A percentile compares a stretch with the other conserved stretches of the same genome.
These are phyloP conservation scores for Sminthurinus aureus DNA, from an alignment of 2,888 invertebrate genomes.

Conservation along the genomic window DNA sequence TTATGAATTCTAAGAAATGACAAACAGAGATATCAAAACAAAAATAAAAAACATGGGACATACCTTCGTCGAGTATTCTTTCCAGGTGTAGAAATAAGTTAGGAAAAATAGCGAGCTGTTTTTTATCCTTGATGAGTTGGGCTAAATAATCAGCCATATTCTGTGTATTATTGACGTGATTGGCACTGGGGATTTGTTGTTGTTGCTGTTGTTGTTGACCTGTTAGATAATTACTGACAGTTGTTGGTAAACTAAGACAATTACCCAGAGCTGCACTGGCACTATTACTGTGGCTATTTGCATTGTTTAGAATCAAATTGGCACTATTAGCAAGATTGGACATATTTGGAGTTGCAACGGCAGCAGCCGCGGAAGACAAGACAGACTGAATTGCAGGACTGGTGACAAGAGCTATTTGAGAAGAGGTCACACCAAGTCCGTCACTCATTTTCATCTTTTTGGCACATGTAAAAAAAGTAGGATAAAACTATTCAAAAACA, in stretches of 20 bases:
- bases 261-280: slow-evolving; percentile 47
- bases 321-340: slow-evolving; percentile 54
- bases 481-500: not conserved
- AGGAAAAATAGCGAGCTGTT: slow-evolving; percentile 99
- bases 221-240: slow-evolving; percentile 37
- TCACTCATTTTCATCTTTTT: slow-evolving; percentile 60
- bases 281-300: slow-evolving; percentile 38
- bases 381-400: slow-evolving; percentile 47
- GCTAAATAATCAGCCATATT: slow-evolving; percentile 99
- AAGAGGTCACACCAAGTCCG: slow-evolving; percentile 59
- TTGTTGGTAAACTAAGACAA: slow-evolving; percentile 48
- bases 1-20: not conserved
- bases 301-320: slow-evolving; percentile 45
- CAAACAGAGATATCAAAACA: not conserved
- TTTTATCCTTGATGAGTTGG: slow-evolving; percentile 99
- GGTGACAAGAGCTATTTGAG: slow-evolving; percentile 58
- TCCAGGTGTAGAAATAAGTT: slow-evolving; percentile 99
- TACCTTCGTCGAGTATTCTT: slow-evolving; percentile 99
- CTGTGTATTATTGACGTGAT: slow-evolving; percentile 75
- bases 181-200: slow-evolving; percentile 40
- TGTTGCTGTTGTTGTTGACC: slow-evolving; percentile 16
- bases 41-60: slow-evolving; percentile 58
- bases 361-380: slow-evolving; percentile 34
- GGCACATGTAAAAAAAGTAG: slow-evolving; percentile 52
- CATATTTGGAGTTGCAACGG: slow-evolving; percentile 52